These are phyloP conservation scores for Cheumatopsyche charites DNA, from an alignment of 1,140 invertebrate species.

Conservation along the genomic window DNA sequence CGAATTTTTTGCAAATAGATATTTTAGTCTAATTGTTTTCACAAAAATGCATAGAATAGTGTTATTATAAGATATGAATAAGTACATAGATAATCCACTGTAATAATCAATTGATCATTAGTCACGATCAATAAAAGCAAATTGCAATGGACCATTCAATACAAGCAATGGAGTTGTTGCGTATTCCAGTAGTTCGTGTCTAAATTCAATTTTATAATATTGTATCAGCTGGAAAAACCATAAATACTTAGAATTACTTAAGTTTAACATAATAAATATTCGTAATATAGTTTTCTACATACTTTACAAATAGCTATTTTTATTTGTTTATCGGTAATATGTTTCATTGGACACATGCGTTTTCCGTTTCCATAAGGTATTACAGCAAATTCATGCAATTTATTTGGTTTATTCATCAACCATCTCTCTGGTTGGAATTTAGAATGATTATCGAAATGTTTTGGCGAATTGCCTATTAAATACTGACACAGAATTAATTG, in stretches of 20 bases:
- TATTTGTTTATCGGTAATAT: neutral
- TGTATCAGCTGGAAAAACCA: constrained; percentile 1
- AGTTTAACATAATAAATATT: neutral
- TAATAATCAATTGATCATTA: neutral
- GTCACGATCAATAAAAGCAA: neutral
- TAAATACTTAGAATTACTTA: neutral
- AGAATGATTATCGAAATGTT: neutral
- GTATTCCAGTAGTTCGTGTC: neutral
- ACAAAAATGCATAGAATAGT: no score
- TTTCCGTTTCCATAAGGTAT: neutral
- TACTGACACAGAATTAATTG: neutral
- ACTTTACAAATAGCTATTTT: constrained; percentile 15
- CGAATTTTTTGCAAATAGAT: no score
- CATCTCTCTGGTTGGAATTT: constrained; percentile 14
- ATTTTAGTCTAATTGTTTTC: no score
- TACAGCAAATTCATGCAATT: neutral
- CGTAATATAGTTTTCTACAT: neutral
- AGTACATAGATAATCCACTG: no score
- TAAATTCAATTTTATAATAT: constrained; percentile 15
- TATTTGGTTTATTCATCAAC: neutral
- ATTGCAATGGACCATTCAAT: constrained; percentile 4
- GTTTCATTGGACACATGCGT: constrained; percentile 1
- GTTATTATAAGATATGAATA: no score
- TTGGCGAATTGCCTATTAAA: neutral
- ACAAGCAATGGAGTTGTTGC: neutral